Percentiles rank a stretch among this genome's conserved stretches.
Evolutionary conservation across 1,140 invertebrate species (phyloP).

Genomic region (Drosophila sucinea): DNA sequence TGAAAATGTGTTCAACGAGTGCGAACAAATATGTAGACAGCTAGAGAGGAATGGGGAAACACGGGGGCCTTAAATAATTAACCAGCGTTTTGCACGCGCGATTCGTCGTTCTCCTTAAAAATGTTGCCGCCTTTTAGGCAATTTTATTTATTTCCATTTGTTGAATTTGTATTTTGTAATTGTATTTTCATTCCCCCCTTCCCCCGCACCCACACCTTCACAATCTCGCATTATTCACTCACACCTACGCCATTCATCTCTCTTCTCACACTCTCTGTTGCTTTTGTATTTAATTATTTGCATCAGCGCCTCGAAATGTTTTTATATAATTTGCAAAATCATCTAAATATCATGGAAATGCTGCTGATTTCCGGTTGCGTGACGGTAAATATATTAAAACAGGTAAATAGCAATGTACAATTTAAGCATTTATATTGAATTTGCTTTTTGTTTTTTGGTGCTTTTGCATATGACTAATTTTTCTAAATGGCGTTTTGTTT

Average conservation of each 20-base stretch:
- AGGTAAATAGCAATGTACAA: background rate
- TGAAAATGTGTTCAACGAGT: slow-evolving; percentile 72
- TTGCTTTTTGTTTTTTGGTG: background rate
- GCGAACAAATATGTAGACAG: slow-evolving; percentile 59
- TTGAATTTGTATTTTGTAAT: slow-evolving; percentile 44
- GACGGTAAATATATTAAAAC: slow-evolving; percentile 17
- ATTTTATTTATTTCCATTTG: slow-evolving; percentile 45
- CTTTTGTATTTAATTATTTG: slow-evolving; percentile 56
- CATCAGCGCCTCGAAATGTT: slow-evolving; percentile 40
- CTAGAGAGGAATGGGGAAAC: background rate
- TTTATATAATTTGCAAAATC: slow-evolving; percentile 29
- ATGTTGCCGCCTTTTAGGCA: slow-evolving; percentile 40
- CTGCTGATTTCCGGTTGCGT: slow-evolving; percentile 8
- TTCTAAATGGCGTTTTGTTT: background rate
- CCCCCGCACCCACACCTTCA: background rate
- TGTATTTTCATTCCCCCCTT: slow-evolving; percentile 31
- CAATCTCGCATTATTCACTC: background rate
- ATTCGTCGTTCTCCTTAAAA: slow-evolving; percentile 5
- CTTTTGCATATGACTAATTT: slow-evolving; percentile 1
- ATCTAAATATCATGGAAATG: slow-evolving; percentile 39
- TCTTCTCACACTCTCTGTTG: slow-evolving; percentile 1
- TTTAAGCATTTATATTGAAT: background rate
- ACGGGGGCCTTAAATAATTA: slow-evolving; percentile 64
- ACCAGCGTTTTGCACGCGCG: slow-evolving; percentile 45
- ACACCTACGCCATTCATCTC: slow-evolving; percentile 3